A percentile compares a stretch with the other conserved stretches of the same genome.
Conservation (phyloP, 64 coral and sea anemone genomes). For the Cladopsammia gracilis region DNA sequence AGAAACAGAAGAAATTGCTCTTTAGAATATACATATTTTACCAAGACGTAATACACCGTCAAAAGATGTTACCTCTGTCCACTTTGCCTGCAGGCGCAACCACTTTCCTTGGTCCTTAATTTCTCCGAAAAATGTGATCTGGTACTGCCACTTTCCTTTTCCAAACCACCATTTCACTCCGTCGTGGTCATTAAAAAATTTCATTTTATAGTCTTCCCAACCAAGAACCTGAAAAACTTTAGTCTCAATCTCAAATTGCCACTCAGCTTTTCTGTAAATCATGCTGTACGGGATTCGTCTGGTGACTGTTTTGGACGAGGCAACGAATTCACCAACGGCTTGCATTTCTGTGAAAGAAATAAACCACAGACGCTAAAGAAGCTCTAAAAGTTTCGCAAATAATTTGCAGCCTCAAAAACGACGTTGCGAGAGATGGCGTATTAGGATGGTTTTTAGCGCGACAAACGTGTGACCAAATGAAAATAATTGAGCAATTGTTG, state of each 20-base stretch:
- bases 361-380: background rate
- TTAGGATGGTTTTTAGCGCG: too few relatives aligned
- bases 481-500: too few relatives aligned
- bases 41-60: too few relatives aligned
- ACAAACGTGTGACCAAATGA: too few relatives aligned
- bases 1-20: too few relatives aligned
- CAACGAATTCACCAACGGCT: background rate
- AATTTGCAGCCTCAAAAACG: background rate
- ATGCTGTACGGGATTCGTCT: constrained; percentile 4
- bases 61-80: constrained; percentile 16
- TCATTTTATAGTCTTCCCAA: background rate
- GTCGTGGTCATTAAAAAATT: background rate
- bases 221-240: background rate
- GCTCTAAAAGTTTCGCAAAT: too few relatives aligned
- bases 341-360: background rate
- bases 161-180: constrained; percentile 20
- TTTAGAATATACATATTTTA: too few relatives aligned
- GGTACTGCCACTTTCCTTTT: background rate
- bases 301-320: background rate
- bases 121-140: background rate
- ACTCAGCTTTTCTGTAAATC: background rate
- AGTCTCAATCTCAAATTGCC: background rate
- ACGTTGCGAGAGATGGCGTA: too few relatives aligned
- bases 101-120: constrained; percentile 3
- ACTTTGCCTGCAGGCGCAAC: background rate